Conservation (phyloP, 2,888 invertebrate genomes). For the Melinaea menophilus region DNA sequence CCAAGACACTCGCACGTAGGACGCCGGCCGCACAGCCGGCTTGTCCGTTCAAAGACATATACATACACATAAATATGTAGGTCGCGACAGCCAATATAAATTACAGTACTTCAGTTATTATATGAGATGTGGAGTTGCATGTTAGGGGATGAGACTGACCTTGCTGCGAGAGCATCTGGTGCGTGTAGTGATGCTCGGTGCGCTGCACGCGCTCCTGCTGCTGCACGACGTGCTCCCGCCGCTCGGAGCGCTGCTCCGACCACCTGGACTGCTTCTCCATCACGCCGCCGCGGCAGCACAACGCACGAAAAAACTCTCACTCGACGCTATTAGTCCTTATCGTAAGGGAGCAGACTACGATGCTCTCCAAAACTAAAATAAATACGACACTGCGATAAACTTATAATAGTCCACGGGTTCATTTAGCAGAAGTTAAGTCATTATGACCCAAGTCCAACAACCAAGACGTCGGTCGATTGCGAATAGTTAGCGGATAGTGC, state of each 20-base stretch:
- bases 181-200: slow-evolving; percentile 87
- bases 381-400: slow-evolving; percentile 73
- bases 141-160: slow-evolving; percentile 68
- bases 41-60: slow-evolving; percentile 26
- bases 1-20: slow-evolving; percentile 54
- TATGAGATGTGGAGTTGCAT: slow-evolving; percentile 15
- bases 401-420: slow-evolving; percentile 77
- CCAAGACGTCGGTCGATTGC: slow-evolving; percentile 97
- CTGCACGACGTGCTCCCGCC: slow-evolving; percentile 50
- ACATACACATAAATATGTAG: slow-evolving; percentile 21
- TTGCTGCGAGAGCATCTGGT: slow-evolving; percentile 87
- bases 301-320: slow-evolving; percentile 72
- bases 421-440: slow-evolving; percentile 87
- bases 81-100: slow-evolving; percentile 33
- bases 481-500: slow-evolving; percentile 93
- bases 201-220: slow-evolving; percentile 70
- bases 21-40: slow-evolving; percentile 36
- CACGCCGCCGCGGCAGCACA: slow-evolving; percentile 72
- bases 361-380: slow-evolving; percentile 59
- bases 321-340: slow-evolving; percentile 69
- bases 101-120: slow-evolving; percentile 31
- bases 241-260: slow-evolving; percentile 61
- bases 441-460: slow-evolving; percentile 84
- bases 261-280: slow-evolving; percentile 86
- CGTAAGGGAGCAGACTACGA: slow-evolving; percentile 54